Percentiles rank a stretch among this genome's conserved stretches.
Evolutionary conservation across 1,140 invertebrate genomes (phyloP).

Genomic region (Dolichoris vasculosae): DNA sequence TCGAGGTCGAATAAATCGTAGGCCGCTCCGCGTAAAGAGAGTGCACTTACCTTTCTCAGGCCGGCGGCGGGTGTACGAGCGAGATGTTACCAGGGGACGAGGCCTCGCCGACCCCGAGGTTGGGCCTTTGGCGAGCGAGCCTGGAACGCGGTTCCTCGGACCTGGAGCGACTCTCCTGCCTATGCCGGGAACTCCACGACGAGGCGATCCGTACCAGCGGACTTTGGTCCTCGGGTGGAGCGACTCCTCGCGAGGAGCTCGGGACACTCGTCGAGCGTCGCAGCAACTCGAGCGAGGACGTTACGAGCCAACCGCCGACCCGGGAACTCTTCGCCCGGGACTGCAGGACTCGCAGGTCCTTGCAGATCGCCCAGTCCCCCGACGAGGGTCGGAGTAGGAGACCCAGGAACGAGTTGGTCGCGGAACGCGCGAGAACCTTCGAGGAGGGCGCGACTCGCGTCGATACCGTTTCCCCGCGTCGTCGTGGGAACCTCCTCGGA

Average conservation of each 20-base stretch:
- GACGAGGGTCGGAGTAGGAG: not conserved
- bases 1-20: not conserved
- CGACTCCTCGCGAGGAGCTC: not conserved
- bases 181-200: slow-evolving; percentile 69
- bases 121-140: slow-evolving; percentile 27
- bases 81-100: not conserved
- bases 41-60: not conserved
- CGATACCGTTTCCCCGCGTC: not conserved
- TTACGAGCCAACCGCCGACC: slow-evolving; percentile 62
- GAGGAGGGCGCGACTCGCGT: not conserved
- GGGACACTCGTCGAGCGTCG: slow-evolving; percentile 13
- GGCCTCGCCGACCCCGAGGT: not conserved
- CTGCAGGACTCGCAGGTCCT: slow-evolving; percentile 76
- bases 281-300: slow-evolving; percentile 73
- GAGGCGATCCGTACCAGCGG: slow-evolving; percentile 54
- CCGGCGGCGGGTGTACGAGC: too few relatives aligned
- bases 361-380: slow-evolving; percentile 75
- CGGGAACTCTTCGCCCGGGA: slow-evolving; percentile 54
- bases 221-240: not conserved
- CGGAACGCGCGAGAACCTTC: slow-evolving; percentile 27
- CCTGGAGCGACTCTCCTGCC: slow-evolving; percentile 64
- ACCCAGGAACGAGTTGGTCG: slow-evolving; percentile 22
- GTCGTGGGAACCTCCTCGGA: not conserved
- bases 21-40: not conserved
- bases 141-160: slow-evolving; percentile 23